Percentiles rank a stretch among this genome's conserved stretches.
phyloP scores from a whole-genome alignment of 2,888 invertebrate genomes.

The Leucophora obtusa region DNA sequence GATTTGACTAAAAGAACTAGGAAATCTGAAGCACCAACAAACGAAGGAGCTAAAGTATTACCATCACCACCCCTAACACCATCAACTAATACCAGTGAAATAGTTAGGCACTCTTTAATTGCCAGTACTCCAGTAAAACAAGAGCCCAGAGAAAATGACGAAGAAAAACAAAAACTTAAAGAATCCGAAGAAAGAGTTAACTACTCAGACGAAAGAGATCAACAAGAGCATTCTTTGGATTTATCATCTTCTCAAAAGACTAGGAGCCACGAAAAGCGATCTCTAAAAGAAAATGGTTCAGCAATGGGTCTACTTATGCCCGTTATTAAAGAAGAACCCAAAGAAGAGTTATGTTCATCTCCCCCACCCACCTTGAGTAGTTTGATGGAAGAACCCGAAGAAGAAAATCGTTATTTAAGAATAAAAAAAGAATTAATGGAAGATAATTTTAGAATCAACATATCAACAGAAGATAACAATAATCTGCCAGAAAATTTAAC shows the following conservation, averaged over 20 bases:
- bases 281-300: constrained; percentile 36
- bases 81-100: constrained; percentile 66
- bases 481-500: constrained; percentile 66
- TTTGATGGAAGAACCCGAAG: constrained; percentile 56
- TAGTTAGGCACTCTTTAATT: constrained; percentile 32
- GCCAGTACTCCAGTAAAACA: constrained; percentile 66
- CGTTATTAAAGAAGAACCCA: constrained; percentile 68
- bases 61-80: constrained; percentile 78
- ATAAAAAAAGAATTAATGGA: constrained; percentile 73
- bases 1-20: constrained; percentile 69
- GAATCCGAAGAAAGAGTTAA: not conserved
- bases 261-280: not conserved
- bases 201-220: not conserved
- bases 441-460: constrained; percentile 65
- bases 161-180: constrained; percentile 14
- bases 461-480: constrained; percentile 66
- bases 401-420: constrained; percentile 70
- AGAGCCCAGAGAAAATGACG: constrained; percentile 68
- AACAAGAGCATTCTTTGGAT: constrained; percentile 64
- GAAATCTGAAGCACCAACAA: constrained; percentile 68
- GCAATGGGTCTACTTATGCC: constrained; percentile 40
- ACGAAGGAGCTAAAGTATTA: constrained; percentile 75
- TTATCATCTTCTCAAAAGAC: constrained; percentile 60
- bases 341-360: constrained; percentile 61
- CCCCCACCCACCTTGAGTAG: constrained; percentile 38